Evolutionary conservation across 2,888 invertebrate genomes (phyloP), one percentile per base, ranked within the genome.

Genomic region (Pandemis cinnamomeana): DNA sequence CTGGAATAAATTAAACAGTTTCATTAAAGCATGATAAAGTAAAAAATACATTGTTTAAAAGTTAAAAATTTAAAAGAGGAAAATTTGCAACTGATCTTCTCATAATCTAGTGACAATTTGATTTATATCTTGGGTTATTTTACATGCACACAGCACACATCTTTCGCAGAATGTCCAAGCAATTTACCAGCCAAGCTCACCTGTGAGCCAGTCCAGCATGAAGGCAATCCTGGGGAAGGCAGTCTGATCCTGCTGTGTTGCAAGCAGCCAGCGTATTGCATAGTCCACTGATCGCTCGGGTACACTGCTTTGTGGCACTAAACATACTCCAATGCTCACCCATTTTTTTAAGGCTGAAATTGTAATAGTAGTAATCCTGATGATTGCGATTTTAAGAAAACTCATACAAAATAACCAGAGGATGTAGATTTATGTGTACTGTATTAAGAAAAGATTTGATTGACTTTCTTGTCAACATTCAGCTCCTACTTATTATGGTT

Each of bases 161-260:
- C 10, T 11, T 48, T 10, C 2, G 2, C 27, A 36, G 27, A 36
- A 36, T 36, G 27, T 4, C 27, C 27, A 36, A 36, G 27, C 27
- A 36, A 48, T 48, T 5, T 13, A 48, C 5, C 10, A 11, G 8
- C 10, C 46, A 11, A 11, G 11, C 51, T 51, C 51, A 94, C 94
- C 94, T 83, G 93, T 92, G 3, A 94, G 82, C 94, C 93, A 94
- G 77, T 93, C 92, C 13, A 94, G 84, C 71, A 94, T 78, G 81
- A 91, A 92, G 0, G 83, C 87, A 55, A 92, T 85, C 78, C 88
- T 87, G 8, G 92, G 81, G 72, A 86, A 87, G 77, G 83, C 86
- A 4, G 80, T 80, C 72, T 87, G 86, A 64, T 89, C 83, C 27
- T 85, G 82, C 79, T 83, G 84, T 77, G 90, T 91, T 11, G 86